Evolutionary conservation across 2,888 invertebrate species (phyloP).

Genomic region (Phortica okadai): DNA sequence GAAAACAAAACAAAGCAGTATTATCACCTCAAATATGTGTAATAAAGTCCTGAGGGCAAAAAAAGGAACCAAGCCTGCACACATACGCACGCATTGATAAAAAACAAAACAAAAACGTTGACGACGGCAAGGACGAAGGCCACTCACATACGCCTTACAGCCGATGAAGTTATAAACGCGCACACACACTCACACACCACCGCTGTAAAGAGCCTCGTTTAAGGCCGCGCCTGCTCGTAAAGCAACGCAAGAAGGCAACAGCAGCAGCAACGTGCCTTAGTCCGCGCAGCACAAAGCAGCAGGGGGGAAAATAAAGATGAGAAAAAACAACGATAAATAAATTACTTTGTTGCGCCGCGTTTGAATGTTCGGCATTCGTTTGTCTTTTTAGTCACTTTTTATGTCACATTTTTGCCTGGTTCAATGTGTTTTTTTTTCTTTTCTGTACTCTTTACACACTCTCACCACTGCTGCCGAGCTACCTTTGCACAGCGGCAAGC

Average conservation of each 20-base stretch:
- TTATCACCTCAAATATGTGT: conserved; percentile 71
- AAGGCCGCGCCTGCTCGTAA: background rate
- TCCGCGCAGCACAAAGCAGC: background rate
- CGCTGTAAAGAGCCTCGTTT: background rate
- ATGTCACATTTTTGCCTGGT: conserved; percentile 4
- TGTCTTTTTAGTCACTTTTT: conserved; percentile 24
- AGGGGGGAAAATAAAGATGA: background rate
- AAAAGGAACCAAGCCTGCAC: conserved; percentile 46
- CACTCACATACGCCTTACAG: conserved; percentile 24
- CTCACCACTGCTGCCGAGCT: background rate
- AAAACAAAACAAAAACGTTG: conserved; percentile 39
- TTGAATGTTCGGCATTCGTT: conserved; percentile 31
- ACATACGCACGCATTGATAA: conserved; percentile 41
- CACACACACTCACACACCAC: conserved; percentile 36
- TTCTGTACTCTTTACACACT: background rate
- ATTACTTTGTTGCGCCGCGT: conserved; percentile 30
- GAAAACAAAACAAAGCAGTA: conserved; percentile 44
- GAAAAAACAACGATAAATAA: conserved; percentile 20
- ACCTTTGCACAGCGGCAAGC: background rate
- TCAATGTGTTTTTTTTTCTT: background rate
- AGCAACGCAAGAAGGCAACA: background rate
- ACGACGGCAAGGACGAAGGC: background rate
- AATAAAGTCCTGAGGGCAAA: conserved; percentile 63
- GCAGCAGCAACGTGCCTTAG: background rate
- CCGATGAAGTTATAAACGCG: conserved; percentile 67